Base-by-base conservation (phyloP, 2,888 invertebrate species). In the Agonopterix subpropinquella region DNA sequence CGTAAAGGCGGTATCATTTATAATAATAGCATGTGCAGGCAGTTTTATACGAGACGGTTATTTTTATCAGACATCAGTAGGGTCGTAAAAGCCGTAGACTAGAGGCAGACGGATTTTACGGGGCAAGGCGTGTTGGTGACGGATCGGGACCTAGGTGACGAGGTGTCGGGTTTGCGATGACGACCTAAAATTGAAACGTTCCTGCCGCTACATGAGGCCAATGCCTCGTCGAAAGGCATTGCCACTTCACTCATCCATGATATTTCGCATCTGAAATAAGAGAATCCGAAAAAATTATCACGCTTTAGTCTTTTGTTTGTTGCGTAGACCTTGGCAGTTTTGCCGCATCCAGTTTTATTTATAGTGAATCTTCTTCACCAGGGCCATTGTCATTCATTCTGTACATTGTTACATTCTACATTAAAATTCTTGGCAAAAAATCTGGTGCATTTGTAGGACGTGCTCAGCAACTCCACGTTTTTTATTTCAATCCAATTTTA, bases 21-120 rank as follows among this genome's bases (percentile, higher is more conserved):
- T 72, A 68, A 75, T 73, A 73, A 73, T 71, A 68, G 67, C 68
- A 63, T 65, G 62, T 64, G 62, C 61, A 64, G 57, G 62, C 59
- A 61, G 63, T 65, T 67, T 68, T 67, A 64, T 80, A 79, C 73
- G 65, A 66, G 70, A 69, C 74, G 74, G 79, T 78, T 85, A 84
- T 83, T 84, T 85, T 83, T 87, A 86, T 85, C 68, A 76, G 78
- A 65, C 75, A 74, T 77, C 73, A 72, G 72, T 70, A 59, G 67
- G 70, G 58, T 86, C 86, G 84, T 88, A 87, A 86, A 86, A 71
- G 67, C 66, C 62, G 82, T 76, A 87, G 87, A 87, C 86, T 78
- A 78, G 76, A 62, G 73, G 77, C 80, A 87, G 87, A 87, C 87
- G 74, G 72, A 65, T 82, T 85, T 84, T 83, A 83, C 73, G 73